Evolutionary conservation across 2,797 vertebrate genomes (phyloP).

Genomic region (Poeciliopsis gracilis): DNA sequence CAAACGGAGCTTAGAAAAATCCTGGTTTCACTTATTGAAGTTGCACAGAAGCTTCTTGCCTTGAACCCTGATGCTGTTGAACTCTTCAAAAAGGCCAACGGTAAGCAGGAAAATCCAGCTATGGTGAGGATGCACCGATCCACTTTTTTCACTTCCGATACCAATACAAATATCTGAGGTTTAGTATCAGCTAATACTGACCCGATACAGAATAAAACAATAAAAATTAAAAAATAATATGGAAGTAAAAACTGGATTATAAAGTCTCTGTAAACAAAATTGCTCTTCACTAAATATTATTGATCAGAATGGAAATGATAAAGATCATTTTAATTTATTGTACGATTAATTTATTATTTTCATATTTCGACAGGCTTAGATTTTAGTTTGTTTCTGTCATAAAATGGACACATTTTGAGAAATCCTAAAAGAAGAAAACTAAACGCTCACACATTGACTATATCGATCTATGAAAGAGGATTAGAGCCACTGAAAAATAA

Average conservation of each 20-base stretch:
- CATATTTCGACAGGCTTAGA: no score
- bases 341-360: no score
- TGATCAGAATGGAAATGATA: no score
- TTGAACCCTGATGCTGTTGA: conserved; percentile 97
- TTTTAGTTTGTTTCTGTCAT: neutral
- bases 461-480: neutral
- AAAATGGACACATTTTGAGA: neutral
- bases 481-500: neutral
- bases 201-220: no score
- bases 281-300: no score
- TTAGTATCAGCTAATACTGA: no score
- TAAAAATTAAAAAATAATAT: no score
- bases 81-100: conserved; percentile 96
- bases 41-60: conserved; percentile 96
- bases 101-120: conserved; percentile 66
- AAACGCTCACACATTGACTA: neutral
- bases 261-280: no score
- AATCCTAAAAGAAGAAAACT: neutral
- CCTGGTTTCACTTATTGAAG: conserved; percentile 96
- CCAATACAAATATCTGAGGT: no score
- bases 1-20: conserved; percentile 98
- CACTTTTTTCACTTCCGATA: neutral
- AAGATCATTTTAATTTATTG: no score
- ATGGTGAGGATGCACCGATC: neutral
- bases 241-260: no score